Conservation (phyloP, 1,140 invertebrate species). For the Aphis gossypii region DNA sequence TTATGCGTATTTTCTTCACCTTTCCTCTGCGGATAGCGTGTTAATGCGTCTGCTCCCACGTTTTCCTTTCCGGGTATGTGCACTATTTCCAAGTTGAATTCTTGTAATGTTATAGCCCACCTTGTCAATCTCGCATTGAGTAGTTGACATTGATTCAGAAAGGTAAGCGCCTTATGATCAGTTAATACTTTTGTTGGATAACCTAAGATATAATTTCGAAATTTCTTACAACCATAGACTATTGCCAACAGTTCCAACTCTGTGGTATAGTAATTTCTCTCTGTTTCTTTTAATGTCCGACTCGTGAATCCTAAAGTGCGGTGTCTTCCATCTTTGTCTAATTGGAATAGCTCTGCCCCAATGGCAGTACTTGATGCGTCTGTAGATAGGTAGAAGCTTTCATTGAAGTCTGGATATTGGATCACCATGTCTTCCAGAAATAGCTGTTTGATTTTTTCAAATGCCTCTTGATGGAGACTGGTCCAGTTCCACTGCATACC, state of each 20-base stretch:
- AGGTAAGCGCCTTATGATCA: background rate
- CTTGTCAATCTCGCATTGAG: background rate
- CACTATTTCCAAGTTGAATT: background rate
- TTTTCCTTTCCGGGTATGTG: too few relatives aligned
- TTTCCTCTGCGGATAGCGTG: too few relatives aligned
- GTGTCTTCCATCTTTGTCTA: background rate
- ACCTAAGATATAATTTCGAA: background rate
- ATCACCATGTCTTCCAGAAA: background rate
- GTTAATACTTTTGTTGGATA: background rate
- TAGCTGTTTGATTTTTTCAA: background rate
- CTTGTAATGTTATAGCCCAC: background rate
- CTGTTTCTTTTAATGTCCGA: background rate
- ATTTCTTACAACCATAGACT: background rate
- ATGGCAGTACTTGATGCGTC: background rate
- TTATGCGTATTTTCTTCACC: too few relatives aligned
- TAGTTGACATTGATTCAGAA: background rate
- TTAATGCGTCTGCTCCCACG: too few relatives aligned
- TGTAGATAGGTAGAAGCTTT: background rate
- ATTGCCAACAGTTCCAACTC: background rate
- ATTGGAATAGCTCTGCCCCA: background rate
- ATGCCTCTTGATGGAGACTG: background rate
- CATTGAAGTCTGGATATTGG: conserved; percentile 59
- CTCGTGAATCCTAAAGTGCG: background rate
- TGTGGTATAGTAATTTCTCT: background rate
- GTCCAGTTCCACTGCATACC: background rate